Conservation (phyloP, 1,140 invertebrate species). For the Oncopodura yosiiana region DNA sequence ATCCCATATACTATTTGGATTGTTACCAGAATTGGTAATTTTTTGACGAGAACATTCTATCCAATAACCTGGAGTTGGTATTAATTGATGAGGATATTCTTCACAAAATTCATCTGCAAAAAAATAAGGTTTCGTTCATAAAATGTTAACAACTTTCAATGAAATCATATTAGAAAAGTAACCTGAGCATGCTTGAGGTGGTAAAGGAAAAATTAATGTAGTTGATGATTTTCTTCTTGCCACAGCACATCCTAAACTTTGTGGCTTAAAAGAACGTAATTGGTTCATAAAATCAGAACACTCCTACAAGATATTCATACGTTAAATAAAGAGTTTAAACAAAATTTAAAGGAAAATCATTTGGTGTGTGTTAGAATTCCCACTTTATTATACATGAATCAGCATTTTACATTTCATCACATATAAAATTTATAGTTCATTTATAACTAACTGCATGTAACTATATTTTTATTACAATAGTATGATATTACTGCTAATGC, state of each 20-base stretch:
- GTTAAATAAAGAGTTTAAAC: no score
- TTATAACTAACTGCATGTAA: no score
- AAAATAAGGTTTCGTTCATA: slow-evolving; percentile 13
- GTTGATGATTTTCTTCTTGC: slow-evolving; percentile 83
- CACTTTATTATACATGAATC: no score
- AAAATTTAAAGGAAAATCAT: no score
- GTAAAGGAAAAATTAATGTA: slow-evolving; percentile 83
- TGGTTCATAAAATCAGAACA: slow-evolving; percentile 94
- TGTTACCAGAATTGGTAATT: slow-evolving; percentile 48
- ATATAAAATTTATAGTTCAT: no score
- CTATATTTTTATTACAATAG: no score
- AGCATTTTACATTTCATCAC: no score
- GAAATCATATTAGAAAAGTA: slow-evolving; percentile 30
- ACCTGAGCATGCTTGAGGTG: slow-evolving; percentile 89
- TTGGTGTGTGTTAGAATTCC: no score
- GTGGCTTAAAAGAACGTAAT: slow-evolving; percentile 86
- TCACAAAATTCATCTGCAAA: slow-evolving; percentile 79
- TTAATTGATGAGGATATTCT: slow-evolving; percentile 81
- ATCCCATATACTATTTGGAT: slow-evolving; percentile 70
- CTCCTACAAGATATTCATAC: no score
- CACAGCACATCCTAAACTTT: slow-evolving; percentile 84
- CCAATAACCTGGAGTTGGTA: slow-evolving; percentile 86
- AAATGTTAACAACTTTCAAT: slow-evolving; percentile 5
- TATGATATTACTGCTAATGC: no score
- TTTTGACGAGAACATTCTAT: slow-evolving; percentile 86